Conservation (phyloP, 1,140 invertebrate species). For the Drosophila albomicans region DNA sequence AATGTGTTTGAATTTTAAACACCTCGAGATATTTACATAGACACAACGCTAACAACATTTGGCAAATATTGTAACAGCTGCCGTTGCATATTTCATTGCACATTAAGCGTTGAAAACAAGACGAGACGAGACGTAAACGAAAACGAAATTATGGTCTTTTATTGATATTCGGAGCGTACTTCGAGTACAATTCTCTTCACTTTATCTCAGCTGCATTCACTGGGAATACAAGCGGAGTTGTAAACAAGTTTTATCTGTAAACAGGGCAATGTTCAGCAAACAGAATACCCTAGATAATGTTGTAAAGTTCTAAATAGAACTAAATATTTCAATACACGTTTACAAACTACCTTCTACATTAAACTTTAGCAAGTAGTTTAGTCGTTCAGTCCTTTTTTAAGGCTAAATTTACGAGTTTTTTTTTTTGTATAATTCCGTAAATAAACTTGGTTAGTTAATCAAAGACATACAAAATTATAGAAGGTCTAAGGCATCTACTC, state of each 20-base stretch:
- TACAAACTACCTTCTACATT: no score
- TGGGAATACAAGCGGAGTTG: not conserved
- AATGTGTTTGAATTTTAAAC: constrained; percentile 40
- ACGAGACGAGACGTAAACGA: not conserved
- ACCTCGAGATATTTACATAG: constrained; percentile 45
- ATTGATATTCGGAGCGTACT: not conserved
- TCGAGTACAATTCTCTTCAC: not conserved
- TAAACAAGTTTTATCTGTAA: not conserved
- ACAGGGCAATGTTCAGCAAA: not conserved
- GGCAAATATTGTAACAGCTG: constrained; percentile 65
- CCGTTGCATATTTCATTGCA: constrained; percentile 33
- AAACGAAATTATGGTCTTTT: constrained; percentile 1
- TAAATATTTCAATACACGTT: no score
- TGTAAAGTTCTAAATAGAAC: not conserved
- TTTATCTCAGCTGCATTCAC: not conserved
- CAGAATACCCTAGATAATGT: not conserved
- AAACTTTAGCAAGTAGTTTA: no score
- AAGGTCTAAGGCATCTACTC: no score
- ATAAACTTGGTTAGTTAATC: no score
- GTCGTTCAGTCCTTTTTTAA: no score
- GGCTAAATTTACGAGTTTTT: no score
- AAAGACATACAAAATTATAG: no score
- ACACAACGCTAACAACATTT: constrained; percentile 40
- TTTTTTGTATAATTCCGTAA: no score
- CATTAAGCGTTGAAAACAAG: not conserved